phyloP scores from a whole-genome alignment of 2,113 vertebrate genomes.

The Neogobius melanostomus region DNA sequence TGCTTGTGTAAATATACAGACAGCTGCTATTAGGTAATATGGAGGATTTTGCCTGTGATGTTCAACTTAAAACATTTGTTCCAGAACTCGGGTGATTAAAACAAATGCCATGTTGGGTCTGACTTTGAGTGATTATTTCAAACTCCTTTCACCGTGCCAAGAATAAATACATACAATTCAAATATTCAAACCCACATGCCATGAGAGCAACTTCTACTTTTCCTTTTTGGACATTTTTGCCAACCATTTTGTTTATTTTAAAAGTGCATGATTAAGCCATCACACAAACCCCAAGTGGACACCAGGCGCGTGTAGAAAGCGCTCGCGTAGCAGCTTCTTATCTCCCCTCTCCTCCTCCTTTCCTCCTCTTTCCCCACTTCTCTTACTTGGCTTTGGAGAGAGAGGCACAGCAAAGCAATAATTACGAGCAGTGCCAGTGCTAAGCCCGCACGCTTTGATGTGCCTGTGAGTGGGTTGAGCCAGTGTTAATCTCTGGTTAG shows the following conservation, averaged over 20 bases:
- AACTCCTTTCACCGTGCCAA: too few species aligned
- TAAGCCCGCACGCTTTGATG: constrained; percentile 66
- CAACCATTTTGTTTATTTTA: constrained; percentile 15
- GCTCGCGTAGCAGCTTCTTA: constrained; percentile 30
- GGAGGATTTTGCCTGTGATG: too few species aligned
- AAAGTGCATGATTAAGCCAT: constrained; percentile 26
- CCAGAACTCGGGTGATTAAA: too few species aligned
- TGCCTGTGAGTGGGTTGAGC: constrained; percentile 60
- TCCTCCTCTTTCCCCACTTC: neutral
- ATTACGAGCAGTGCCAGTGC: constrained; percentile 58
- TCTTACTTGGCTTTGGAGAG: constrained; percentile 35
- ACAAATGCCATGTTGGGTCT: too few species aligned
- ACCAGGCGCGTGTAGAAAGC: constrained; percentile 6
- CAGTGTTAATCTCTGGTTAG: constrained; percentile 69
- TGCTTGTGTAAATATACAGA: too few species aligned
- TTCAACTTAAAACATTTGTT: too few species aligned
- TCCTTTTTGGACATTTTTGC: neutral
- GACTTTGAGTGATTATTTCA: too few species aligned
- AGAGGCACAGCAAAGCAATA: constrained; percentile 59
- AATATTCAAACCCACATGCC: neutral
- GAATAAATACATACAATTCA: neutral
- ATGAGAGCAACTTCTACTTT: neutral
- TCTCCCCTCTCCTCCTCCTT: neutral
- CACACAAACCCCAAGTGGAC: constrained; percentile 13
- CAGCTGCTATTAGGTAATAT: too few species aligned